phyloP scores from a whole-genome alignment of 2,797 vertebrate genomes.

The Sebastes steindachneri region DNA sequence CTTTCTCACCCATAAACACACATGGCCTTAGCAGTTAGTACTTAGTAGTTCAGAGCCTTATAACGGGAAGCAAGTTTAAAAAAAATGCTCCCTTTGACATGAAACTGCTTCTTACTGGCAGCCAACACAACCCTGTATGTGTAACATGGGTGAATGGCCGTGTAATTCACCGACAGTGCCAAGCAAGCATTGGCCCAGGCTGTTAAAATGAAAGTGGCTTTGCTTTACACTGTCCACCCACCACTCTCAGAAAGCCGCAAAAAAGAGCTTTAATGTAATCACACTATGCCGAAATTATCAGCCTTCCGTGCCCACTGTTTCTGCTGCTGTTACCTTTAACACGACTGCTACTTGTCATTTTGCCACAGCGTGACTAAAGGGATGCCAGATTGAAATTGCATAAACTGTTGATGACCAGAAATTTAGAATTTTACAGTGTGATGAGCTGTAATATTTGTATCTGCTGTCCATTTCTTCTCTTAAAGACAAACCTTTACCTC shows the following conservation, averaged over 20 bases:
- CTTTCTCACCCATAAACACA: slow-evolving; percentile 40
- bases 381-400: background rate
- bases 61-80: background rate
- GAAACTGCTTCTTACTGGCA: slow-evolving; percentile 19
- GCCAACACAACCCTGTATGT: slow-evolving; percentile 7
- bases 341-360: background rate
- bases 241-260: slow-evolving; percentile 8
- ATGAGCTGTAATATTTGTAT: background rate
- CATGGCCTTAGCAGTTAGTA: slow-evolving; percentile 2
- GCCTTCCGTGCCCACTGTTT: background rate
- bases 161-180: slow-evolving; percentile 19
- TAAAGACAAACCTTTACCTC: background rate
- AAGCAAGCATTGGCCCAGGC: slow-evolving; percentile 31
- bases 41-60: background rate
- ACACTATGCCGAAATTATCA: background rate
- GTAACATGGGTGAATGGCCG: slow-evolving; percentile 18
- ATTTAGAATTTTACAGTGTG: background rate
- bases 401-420: background rate
- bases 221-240: slow-evolving; percentile 34
- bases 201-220: slow-evolving; percentile 41
- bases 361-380: background rate
- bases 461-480: background rate
- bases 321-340: background rate
- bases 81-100: background rate
- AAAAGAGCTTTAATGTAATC: slow-evolving; percentile 20